These are phyloP conservation scores for Hypomecis punctinalis DNA, from an alignment of 2,888 invertebrate genomes.

Conservation along the genomic window DNA sequence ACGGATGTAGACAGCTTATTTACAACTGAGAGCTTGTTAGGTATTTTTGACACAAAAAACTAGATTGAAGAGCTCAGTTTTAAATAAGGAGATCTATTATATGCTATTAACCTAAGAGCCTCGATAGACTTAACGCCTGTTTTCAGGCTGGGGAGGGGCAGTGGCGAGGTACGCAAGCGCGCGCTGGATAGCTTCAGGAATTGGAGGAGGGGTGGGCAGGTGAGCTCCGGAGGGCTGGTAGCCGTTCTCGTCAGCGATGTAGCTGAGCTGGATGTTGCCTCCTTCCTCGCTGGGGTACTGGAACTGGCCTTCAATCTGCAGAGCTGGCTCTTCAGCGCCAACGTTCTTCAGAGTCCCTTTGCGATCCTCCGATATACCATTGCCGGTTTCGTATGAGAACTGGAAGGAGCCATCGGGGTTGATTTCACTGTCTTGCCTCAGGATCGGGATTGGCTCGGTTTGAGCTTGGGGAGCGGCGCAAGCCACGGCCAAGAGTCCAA, in stretches of 20 bases:
- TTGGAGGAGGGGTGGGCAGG: conserved; percentile 88
- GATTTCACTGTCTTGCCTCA: conserved; percentile 81
- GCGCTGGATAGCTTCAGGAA: conserved; percentile 88
- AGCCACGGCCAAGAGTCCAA: conserved; percentile 69
- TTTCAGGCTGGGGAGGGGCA: conserved; percentile 82
- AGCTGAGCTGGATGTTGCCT: conserved; percentile 83
- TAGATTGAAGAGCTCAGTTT: neutral
- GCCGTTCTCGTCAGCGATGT: conserved; percentile 89
- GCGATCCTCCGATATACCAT: conserved; percentile 86
- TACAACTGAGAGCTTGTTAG: too few species aligned
- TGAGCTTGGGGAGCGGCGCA: conserved; percentile 71
- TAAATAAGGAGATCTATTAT: neutral
- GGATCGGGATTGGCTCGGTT: conserved; percentile 77
- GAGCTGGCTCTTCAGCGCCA: conserved; percentile 80
- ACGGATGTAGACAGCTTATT: neutral
- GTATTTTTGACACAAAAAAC: too few species aligned
- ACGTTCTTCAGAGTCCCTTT: conserved; percentile 82
- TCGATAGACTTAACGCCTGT: conserved; percentile 46
- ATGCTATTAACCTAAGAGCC: neutral
- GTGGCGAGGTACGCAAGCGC: conserved; percentile 88
- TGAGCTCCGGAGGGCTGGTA: conserved; percentile 87
- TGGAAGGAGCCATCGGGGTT: conserved; percentile 86
- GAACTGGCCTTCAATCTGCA: conserved; percentile 86
- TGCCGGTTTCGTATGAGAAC: conserved; percentile 86
- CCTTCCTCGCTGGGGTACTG: conserved; percentile 88